These are phyloP conservation scores for Takifugu ocellatus DNA, from an alignment of 2,797 vertebrate genomes.

Conservation along the genomic window DNA sequence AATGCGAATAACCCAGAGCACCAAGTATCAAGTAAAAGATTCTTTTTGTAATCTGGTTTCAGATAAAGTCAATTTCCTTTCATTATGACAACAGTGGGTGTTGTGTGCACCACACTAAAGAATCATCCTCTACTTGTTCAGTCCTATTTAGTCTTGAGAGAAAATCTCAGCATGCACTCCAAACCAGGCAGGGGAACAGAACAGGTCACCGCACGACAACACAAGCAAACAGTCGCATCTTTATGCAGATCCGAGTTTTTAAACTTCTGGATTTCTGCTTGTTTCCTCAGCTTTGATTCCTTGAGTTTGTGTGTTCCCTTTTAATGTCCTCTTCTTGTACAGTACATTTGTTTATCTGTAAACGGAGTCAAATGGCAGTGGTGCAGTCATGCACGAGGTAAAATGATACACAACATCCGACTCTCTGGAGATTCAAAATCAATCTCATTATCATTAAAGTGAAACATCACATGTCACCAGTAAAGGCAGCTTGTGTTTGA, in stretches of 20 bases:
- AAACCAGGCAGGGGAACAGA: constrained; percentile 1
- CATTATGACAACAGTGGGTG: not conserved
- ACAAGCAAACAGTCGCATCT: constrained; percentile 11
- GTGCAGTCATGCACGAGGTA: not conserved
- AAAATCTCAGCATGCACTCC: constrained; percentile 15
- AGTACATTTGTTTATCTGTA: not conserved
- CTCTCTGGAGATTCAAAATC: constrained; percentile 4
- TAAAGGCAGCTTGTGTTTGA: constrained; percentile 6
- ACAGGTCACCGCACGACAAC: not conserved
- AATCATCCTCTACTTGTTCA: not conserved
- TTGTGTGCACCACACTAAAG: too few relatives aligned
- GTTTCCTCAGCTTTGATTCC: not conserved
- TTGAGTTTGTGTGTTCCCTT: not conserved
- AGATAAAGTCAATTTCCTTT: too few relatives aligned
- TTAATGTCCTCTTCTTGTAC: not conserved
- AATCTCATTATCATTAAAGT: constrained; percentile 8
- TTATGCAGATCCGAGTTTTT: constrained; percentile 2
- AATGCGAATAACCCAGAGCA: too few relatives aligned
- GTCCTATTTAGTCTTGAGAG: not conserved
- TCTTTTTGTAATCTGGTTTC: too few relatives aligned
- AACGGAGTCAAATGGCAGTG: not conserved
- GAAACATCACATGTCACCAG: constrained; percentile 13
- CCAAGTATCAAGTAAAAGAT: too few relatives aligned
- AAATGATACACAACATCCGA: not conserved
- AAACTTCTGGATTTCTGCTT: constrained; percentile 1